Evolutionary conservation across 2,888 invertebrate genomes (phyloP), one percentile per base, ranked within the genome.

Genomic region (Cephus pygmeus): DNA sequence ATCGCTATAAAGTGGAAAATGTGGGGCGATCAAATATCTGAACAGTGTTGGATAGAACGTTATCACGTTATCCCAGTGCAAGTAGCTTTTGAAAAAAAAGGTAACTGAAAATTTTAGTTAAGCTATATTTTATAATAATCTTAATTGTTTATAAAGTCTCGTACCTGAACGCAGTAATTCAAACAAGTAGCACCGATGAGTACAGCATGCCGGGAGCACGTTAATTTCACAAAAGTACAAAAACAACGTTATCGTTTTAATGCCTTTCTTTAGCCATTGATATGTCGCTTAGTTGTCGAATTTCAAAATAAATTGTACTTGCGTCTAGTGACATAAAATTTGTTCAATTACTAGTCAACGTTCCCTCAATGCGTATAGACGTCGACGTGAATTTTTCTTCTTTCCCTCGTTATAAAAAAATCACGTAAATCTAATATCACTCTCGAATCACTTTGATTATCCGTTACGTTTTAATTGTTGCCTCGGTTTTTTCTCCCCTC

Each of bases 21-120:
- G 82, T 87, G 82, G 88, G 83, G 82, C 86, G 86, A 87, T 87
- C 85, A 83, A 87, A 84, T 87, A 86, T 86, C 85, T 84, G 79
- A 73, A 56, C 79, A 80, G 75, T 79, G 81, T 81, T 79, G 80
- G 68, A 82, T 79, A 73, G 79, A 78, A 79, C 80, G 82, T 79
- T 81, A 77, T 81, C 81, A 80, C 79, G 76, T 34, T 75, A 79
- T 71, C 31, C 71, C 71, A 12, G 34, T 31, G 71, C 31, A 12
- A 33, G 15, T 71, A 31, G 31, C 15, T 9, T 71, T 23, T 33
- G 34, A 71, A 71, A 71, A 33, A 30, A 12, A 11, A 31, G 23
- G 3, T 56, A 9, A 56, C 9, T 56, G 9, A 56, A 9, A 56
- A 56, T 56, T 56, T 23, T 23, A 9, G 56, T 56, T 23, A 9